phyloP scores from a whole-genome alignment of 2,888 invertebrate genomes.

The Sinelater perroti region DNA sequence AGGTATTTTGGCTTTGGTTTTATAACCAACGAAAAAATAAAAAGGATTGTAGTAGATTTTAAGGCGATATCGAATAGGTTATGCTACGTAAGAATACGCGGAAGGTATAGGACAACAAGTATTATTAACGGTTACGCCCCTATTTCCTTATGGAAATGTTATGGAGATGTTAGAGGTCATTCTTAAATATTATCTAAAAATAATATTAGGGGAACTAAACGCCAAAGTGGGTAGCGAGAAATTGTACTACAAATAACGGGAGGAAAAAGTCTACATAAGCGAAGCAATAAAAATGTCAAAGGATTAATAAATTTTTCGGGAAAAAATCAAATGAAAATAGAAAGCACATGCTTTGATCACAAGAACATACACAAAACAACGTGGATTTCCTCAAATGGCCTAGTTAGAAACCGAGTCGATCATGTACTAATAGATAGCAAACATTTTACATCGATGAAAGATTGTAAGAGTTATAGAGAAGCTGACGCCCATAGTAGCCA shows the following conservation, averaged over 20 bases:
- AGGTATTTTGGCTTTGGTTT: neutral
- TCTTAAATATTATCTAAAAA: constrained; percentile 2
- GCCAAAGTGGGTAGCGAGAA: too few species aligned
- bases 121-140: neutral
- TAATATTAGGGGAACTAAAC: neutral
- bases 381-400: constrained; percentile 24
- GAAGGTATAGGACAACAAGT: neutral
- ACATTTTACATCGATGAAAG: too few species aligned
- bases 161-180: neutral
- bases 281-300: constrained; percentile 1
- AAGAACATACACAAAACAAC: too few species aligned
- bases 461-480: constrained; percentile 16
- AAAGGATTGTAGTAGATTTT: neutral
- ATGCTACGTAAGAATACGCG: constrained; percentile 2
- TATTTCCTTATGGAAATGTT: too few species aligned
- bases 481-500: too few species aligned
- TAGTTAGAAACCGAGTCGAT: too few species aligned
- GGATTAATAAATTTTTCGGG: neutral
- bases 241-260: constrained; percentile 5
- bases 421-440: constrained; percentile 18
- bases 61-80: neutral
- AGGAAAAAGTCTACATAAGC: constrained; percentile 8
- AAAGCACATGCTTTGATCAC: too few species aligned
- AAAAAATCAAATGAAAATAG: constrained; percentile 2
- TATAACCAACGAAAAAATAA: constrained; percentile 3